A percentile compares a stretch with the other conserved stretches of the same genome.
These are phyloP conservation scores for Chromoteleia sp. DNA, from an alignment of 2,888 invertebrate species.

Conservation along the genomic window DNA sequence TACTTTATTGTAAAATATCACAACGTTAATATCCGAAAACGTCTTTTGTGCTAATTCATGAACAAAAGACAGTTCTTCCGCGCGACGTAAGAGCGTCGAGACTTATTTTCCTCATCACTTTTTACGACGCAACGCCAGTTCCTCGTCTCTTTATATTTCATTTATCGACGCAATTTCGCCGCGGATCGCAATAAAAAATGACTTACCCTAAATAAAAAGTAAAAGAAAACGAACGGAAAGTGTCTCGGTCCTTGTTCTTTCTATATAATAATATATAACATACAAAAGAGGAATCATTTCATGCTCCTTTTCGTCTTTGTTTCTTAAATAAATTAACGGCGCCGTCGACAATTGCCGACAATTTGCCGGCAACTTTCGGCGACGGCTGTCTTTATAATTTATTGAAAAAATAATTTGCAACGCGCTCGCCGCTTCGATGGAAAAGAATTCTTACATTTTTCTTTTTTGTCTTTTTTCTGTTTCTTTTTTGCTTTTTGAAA, in stretches of 20 bases:
- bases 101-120: constrained; percentile 14
- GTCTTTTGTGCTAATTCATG: constrained; percentile 75
- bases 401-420: constrained; percentile 72
- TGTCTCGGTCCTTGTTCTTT: constrained; percentile 54
- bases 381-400: constrained; percentile 46
- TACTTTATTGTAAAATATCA: constrained; percentile 83
- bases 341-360: constrained; percentile 14
- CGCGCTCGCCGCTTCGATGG: constrained; percentile 18
- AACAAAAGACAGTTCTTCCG: constrained; percentile 73
- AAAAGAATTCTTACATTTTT: constrained; percentile 5
- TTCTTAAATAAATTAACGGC: constrained; percentile 68
- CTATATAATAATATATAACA: constrained; percentile 68
- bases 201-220: constrained; percentile 44
- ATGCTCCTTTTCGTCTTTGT: constrained; percentile 65
- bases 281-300: constrained; percentile 74
- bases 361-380: constrained; percentile 28
- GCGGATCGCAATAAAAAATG: constrained; percentile 55
- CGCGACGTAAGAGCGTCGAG: constrained; percentile 54
- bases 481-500: too few species aligned
- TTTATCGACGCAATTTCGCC: constrained; percentile 48
- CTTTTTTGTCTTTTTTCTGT: constrained; percentile 3
- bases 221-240: constrained; percentile 53
- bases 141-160: neutral
- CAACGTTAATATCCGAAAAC: constrained; percentile 81
- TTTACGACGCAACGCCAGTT: neutral